Percentiles rank a stretch among this genome's conserved stretches.
Evolutionary conservation across 2,113 vertebrate species (phyloP).

Genomic region (Mugil cephalus): DNA sequence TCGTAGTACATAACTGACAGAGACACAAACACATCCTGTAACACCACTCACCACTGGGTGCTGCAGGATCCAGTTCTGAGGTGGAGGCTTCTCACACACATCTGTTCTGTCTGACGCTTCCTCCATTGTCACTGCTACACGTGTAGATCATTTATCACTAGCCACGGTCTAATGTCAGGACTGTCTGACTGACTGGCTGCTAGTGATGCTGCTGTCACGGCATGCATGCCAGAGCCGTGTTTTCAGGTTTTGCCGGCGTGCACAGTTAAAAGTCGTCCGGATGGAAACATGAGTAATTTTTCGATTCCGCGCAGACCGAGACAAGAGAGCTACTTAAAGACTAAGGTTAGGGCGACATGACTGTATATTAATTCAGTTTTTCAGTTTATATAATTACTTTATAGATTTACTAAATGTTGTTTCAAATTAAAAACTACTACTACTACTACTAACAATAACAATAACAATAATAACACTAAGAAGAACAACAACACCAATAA

Average conservation of each 20-base stretch:
- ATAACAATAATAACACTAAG: neutral
- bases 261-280: conserved; percentile 49
- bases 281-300: conserved; percentile 25
- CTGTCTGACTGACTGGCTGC: too few species aligned
- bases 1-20: rapidly evolving
- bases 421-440: neutral
- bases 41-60: conserved; percentile 75
- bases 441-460: neutral
- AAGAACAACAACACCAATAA: too few species aligned
- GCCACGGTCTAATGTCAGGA: neutral
- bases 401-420: too few species aligned
- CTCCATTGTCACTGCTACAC: conserved; percentile 31
- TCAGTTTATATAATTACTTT: too few species aligned
- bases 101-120: neutral
- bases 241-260: conserved; percentile 45
- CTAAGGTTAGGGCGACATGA: neutral
- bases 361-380: too few species aligned
- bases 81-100: neutral
- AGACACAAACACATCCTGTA: neutral
- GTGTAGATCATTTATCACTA: rapidly evolving
- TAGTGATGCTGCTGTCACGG: rapidly evolving
- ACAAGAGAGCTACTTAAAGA: neutral
- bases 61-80: conserved; percentile 77
- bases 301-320: neutral
- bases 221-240: neutral